phyloP scores from a whole-genome alignment of 2,797 vertebrate species.

The Chloroceryle inda region DNA sequence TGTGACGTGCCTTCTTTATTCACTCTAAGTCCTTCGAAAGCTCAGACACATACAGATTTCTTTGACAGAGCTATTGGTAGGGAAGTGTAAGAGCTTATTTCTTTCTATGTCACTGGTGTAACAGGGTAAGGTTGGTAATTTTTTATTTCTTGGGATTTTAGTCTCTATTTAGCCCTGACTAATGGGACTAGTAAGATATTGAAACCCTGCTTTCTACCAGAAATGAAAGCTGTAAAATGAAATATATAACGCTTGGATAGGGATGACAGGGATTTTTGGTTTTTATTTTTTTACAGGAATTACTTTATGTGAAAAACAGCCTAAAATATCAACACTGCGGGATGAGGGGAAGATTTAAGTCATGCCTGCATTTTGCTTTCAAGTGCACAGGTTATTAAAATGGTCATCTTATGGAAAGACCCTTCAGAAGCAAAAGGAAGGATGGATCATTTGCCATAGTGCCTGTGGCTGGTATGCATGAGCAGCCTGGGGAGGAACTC shows the following conservation, averaged over 20 bases:
- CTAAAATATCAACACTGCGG: background rate
- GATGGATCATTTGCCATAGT: background rate
- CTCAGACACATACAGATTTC: background rate
- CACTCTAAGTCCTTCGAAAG: background rate
- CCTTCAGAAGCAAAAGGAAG: background rate
- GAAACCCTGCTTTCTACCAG: background rate
- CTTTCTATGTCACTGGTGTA: background rate
- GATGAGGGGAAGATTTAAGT: background rate
- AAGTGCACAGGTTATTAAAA: background rate
- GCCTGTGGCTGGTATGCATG: background rate
- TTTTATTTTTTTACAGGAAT: background rate
- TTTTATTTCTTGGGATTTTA: background rate
- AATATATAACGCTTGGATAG: background rate
- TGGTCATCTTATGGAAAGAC: background rate
- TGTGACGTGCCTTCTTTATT: background rate
- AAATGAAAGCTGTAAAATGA: background rate
- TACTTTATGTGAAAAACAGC: background rate
- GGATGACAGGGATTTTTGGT: background rate
- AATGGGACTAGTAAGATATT: background rate
- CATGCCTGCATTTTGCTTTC: background rate
- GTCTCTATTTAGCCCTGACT: conserved; percentile 21
- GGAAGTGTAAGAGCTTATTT: background rate
- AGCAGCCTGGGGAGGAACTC: background rate
- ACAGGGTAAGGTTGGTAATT: background rate
- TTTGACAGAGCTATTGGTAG: background rate